Evolutionary conservation across 2,113 vertebrate species (phyloP).

Genomic region (Tragelaphus strepsiceros): DNA sequence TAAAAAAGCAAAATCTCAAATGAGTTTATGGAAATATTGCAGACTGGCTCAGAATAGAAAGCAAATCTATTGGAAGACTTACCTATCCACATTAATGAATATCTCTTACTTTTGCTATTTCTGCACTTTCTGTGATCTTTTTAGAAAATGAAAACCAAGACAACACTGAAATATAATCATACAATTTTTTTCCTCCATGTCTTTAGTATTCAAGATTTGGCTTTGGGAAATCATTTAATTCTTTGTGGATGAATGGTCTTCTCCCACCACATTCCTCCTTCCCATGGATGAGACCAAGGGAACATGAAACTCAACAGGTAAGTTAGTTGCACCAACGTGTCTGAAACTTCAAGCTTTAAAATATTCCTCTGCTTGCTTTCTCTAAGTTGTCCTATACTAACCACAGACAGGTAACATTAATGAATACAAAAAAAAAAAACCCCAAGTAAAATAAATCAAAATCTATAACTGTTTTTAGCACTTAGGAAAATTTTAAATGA

Average conservation of each 20-base stretch:
- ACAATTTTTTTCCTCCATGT: neutral
- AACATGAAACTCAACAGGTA: slow-evolving; percentile 72
- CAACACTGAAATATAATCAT: neutral
- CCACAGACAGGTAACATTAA: neutral
- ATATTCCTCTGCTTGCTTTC: slow-evolving; percentile 15
- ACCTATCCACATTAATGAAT: neutral
- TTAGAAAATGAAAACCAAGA: neutral
- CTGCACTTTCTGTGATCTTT: neutral
- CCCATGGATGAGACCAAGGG: slow-evolving; percentile 53
- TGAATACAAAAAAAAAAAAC: neutral
- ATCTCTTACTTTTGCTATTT: neutral
- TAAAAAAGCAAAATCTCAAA: neutral
- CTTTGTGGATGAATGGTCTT: slow-evolving; percentile 61
- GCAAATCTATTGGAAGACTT: neutral
- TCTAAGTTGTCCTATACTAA: neutral
- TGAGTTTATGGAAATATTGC: neutral
- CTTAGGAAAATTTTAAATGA: neutral
- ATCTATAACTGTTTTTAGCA: neutral
- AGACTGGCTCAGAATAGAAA: neutral
- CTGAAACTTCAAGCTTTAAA: neutral
- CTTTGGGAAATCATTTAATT: slow-evolving; percentile 65
- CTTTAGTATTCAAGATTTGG: slow-evolving; percentile 57
- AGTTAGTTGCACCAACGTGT: neutral
- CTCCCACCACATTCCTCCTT: slow-evolving; percentile 63
- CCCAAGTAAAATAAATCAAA: slow-evolving; percentile 1